Percentiles rank a stretch among this genome's conserved stretches.
phyloP scores from a whole-genome alignment of 1,140 invertebrate species.

The Calliphora vicina region DNA sequence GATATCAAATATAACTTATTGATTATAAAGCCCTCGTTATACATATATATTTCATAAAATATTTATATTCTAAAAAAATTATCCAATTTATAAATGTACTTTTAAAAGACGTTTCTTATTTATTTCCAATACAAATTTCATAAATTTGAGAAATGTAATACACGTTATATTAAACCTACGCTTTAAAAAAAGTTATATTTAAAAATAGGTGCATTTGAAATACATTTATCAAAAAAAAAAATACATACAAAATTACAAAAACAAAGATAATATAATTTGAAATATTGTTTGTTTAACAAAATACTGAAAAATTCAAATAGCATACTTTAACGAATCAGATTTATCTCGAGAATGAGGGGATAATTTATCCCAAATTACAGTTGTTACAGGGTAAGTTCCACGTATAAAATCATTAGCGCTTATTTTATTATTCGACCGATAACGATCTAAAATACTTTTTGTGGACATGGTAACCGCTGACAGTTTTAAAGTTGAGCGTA shows the following conservation, averaged over 20 bases:
- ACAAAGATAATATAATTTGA: not conserved
- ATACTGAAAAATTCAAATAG: slow-evolving; percentile 16
- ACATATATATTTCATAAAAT: no score
- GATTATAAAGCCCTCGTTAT: no score
- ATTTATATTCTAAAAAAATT: no score
- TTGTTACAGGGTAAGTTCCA: slow-evolving; percentile 38
- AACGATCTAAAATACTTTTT: slow-evolving; percentile 53
- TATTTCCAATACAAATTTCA: no score
- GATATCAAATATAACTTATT: no score
- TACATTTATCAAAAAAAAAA: not conserved
- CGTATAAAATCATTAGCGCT: slow-evolving; percentile 53
- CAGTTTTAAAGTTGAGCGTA: not conserved
- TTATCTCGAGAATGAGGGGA: slow-evolving; percentile 52
- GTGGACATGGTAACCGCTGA: slow-evolving; percentile 46
- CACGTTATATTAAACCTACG: no score
- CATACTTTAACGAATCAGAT: slow-evolving; percentile 61
- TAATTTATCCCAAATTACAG: slow-evolving; percentile 48
- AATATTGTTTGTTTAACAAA: not conserved
- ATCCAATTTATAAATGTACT: no score
- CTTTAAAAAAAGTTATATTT: no score
- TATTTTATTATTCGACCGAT: slow-evolving; percentile 22
- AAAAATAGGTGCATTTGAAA: no score
- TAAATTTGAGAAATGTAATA: no score
- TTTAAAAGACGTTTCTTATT: no score
- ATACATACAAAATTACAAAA: not conserved